Evolutionary conservation across 2,797 vertebrate genomes (phyloP), one percentile per base, ranked within the genome.

Genomic region (Discoglossus pictus): DNA sequence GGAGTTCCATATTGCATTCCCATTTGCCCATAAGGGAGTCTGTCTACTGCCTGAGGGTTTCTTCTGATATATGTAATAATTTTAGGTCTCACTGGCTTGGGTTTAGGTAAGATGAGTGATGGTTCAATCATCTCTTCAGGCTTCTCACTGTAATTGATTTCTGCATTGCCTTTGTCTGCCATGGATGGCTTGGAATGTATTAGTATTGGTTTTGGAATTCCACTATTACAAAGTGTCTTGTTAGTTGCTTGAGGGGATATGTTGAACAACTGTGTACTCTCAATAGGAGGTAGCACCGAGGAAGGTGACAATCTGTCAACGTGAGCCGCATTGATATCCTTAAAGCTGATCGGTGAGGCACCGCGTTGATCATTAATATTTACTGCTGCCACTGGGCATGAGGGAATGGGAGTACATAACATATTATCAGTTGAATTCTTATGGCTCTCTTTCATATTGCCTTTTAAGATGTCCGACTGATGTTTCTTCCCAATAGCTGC

Each of bases 61-160:
- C 94, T 94, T 43, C 94, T 87, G 7, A 99, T 89, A 11, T 93
- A 99, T 0, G 97, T 99, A 76, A 99, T 99, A 72, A 99, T 99
- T 87, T 97, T 99, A 35, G 96, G 96, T 42, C 95, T 86, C 50
- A 96, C 90, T 0, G 93, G 93, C 81, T 97, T 97, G 68, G 93
- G 93, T 61, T 92, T 96, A 20, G 90, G 89, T 84, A 92, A 10
- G 11, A 83, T 17, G n/a, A 87, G 82, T 50, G 82, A 87, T 3
- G 75, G 4, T 74, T 94, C 82, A 12, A 81, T 21, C 7, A 71
- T 81, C 55, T 86, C 82, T 31, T 93, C 94, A 0, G 73, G 39
- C 24, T 91, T 94, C 51, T 86, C 89, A 43, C 27, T 84, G 69
- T 69, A 61, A 15, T 74, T 78, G 10, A 52, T 80, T 71, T 88